These are phyloP conservation scores for Heliopora coerulea DNA, from an alignment of 92 coral and sea anemone genomes.

Conservation along the genomic window DNA sequence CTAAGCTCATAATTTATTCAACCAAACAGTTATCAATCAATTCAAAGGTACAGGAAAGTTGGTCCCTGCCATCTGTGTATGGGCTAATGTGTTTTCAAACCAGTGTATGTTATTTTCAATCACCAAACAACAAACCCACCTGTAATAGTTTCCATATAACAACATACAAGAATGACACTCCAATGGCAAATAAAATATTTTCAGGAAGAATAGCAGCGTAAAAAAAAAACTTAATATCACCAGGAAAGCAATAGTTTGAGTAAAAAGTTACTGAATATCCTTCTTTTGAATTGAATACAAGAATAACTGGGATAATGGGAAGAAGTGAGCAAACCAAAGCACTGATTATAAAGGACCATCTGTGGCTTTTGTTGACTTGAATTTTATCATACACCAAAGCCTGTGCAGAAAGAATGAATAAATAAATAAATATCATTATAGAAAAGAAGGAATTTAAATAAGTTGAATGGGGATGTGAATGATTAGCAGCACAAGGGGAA, in stretches of 20 bases:
- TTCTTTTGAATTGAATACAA: conserved; percentile 53
- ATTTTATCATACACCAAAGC: conserved; percentile 19
- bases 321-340: conserved; percentile 70
- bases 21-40: too few species aligned
- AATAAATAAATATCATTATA: too few species aligned
- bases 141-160: conserved; percentile 23
- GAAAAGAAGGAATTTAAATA: too few species aligned
- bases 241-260: conserved; percentile 63
- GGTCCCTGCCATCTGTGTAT: too few species aligned
- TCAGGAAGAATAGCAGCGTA: conserved; percentile 59
- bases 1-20: too few species aligned
- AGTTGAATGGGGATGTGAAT: too few species aligned
- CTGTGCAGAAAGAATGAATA: neutral
- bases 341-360: conserved; percentile 49
- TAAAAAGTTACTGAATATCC: conserved; percentile 36
- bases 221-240: conserved; percentile 23
- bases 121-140: conserved; percentile 10
- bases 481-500: too few species aligned
- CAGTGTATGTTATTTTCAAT: too few species aligned
- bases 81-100: too few species aligned
- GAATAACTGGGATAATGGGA: conserved; percentile 75
- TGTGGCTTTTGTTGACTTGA: neutral
- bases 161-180: conserved; percentile 63
- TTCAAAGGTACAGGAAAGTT: too few species aligned
- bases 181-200: conserved; percentile 61